Evolutionary conservation across 2,888 invertebrate species (phyloP).

Genomic region (Bhutanitis thaidina): DNA sequence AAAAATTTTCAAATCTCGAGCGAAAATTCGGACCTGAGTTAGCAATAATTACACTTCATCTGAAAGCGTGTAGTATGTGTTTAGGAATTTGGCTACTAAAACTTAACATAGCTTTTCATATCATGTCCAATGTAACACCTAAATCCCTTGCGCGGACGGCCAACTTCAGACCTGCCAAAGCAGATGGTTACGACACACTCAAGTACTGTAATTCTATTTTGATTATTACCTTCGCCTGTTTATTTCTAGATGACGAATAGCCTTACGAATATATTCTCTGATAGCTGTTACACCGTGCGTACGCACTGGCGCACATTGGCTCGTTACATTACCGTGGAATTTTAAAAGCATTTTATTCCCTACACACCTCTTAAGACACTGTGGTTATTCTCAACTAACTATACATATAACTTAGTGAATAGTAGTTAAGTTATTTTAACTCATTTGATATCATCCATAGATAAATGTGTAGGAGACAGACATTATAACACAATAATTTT

Average conservation of each 20-base stretch:
- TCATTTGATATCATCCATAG: too few species aligned
- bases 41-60: too few species aligned
- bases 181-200: conserved; percentile 66
- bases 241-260: conserved; percentile 76
- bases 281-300: conserved; percentile 42
- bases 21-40: too few species aligned
- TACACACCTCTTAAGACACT: conserved; percentile 25
- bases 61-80: not conserved
- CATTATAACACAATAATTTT: too few species aligned
- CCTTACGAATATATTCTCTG: conserved; percentile 48
- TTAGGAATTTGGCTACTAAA: conserved; percentile 21
- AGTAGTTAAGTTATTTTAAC: too few species aligned
- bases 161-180: conserved; percentile 58
- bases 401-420: not conserved
- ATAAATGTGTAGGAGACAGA: too few species aligned
- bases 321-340: conserved; percentile 72
- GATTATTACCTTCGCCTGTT: conserved; percentile 77
- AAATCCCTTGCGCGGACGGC: conserved; percentile 56
- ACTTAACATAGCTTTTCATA: conserved; percentile 20
- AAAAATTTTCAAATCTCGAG: too few species aligned
- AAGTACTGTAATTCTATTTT: conserved; percentile 74
- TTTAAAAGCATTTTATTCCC: conserved; percentile 67
- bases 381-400: conserved; percentile 9
- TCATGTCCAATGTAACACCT: conserved; percentile 34
- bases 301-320: conserved; percentile 36